phyloP scores from a whole-genome alignment of 2,888 invertebrate species.

The Drosophila helvetica region DNA sequence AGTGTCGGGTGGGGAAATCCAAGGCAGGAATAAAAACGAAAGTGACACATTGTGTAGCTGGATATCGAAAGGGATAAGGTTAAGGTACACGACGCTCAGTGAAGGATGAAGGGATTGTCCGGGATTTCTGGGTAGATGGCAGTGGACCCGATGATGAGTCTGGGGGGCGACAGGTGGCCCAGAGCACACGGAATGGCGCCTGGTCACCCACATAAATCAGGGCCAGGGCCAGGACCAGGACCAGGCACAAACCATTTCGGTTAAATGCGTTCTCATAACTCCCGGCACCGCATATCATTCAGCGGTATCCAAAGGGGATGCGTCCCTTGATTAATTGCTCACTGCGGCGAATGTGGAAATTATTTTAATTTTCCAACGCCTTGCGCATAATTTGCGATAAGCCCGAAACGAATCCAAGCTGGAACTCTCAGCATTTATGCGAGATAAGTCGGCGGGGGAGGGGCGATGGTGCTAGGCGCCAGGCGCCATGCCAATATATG shows the following conservation, averaged over 20 bases:
- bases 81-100: neutral
- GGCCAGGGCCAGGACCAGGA: conserved; percentile 7
- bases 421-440: conserved; percentile 65
- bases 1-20: conserved; percentile 71
- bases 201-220: conserved; percentile 38
- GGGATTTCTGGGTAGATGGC: conserved; percentile 1
- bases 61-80: conserved; percentile 51
- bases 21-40: conserved; percentile 60
- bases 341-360: conserved; percentile 76
- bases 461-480: neutral
- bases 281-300: conserved; percentile 65
- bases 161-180: conserved; percentile 40
- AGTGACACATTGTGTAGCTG: conserved; percentile 65
- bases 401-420: conserved; percentile 30
- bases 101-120: conserved; percentile 20
- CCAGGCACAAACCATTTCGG: conserved; percentile 35
- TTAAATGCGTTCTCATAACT: conserved; percentile 62
- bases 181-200: neutral
- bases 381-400: conserved; percentile 66
- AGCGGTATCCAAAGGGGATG: conserved; percentile 16
- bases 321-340: conserved; percentile 66
- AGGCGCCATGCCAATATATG: conserved; percentile 5
- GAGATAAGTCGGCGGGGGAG: conserved; percentile 49
- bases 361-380: conserved; percentile 65
- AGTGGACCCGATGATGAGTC: neutral